Base-by-base conservation (phyloP, 2,797 vertebrate species). In the Artibeus lituratus region DNA sequence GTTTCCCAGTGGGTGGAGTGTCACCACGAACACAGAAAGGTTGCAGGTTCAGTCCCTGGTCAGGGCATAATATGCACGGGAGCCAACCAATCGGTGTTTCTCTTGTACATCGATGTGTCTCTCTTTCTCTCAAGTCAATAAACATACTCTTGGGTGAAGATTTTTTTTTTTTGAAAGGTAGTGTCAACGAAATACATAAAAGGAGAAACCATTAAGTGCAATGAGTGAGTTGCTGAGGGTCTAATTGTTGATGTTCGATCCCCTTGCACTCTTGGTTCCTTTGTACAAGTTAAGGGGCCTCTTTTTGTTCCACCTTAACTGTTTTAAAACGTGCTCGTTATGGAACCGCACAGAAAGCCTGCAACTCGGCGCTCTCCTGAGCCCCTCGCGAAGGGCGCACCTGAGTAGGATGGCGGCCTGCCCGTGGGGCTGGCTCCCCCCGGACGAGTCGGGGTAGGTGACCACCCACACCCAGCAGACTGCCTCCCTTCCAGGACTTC, bases 361-460 rank as follows among this genome's bases (percentile, higher is more conserved):
- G 26, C 59, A 14, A 10, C 12, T 7, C 9, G 37, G n/a, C 24
- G 35, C 5, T 51, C 67, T 24, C 57, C n/a, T 29, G 7, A 47
- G 37, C 2, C 37, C 10, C 7, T 7, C 21, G 9, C 0, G 3
- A n/a, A 29, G 35, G 14, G 10, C 32, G 21, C 15, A 21, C 10
- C 14, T 21, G 44, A 14, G 1, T 16, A 3, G 1, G 1, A 65
- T 5, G 32, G 24, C n/a, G 32, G 22, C 7, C 29, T 39, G 26
- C 35, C 44, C 16, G 1, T 15, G 32, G 37, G 11, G n/a, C 14
- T 5, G 35, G 29, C 29, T 16, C n/a, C 16, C 24, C 32, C 7
- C 15, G 19, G 29, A n/a, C 14, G 22, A 8, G 2, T 35, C 51
- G 29, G 18, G 42, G 7, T 35, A 22, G 10, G 10, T 18, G 32